phyloP scores from a whole-genome alignment of 2,888 invertebrate species.

The Caenorhabditis becei region DNA sequence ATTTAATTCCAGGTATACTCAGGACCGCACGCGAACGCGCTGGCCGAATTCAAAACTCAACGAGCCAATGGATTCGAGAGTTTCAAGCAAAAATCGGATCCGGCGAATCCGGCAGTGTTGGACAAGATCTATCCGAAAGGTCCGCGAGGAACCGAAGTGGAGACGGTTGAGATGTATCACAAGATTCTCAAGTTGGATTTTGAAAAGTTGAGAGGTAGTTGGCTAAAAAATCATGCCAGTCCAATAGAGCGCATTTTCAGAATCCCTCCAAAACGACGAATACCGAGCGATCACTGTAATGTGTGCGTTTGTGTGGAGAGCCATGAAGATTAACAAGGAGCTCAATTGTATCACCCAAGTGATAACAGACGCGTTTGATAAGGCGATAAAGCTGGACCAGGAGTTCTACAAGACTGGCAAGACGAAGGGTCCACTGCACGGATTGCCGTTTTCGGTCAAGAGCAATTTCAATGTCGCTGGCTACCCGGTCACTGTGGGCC shows the following conservation, averaged over 20 bases:
- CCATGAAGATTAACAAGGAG: conserved; percentile 73
- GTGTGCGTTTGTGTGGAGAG: conserved; percentile 75
- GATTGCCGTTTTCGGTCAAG: conserved; percentile 81
- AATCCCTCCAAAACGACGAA: conserved; percentile 71
- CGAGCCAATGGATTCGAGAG: background rate
- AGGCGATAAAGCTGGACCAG: conserved; percentile 72
- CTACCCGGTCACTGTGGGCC: conserved; percentile 81
- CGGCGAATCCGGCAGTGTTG: background rate
- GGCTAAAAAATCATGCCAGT: background rate
- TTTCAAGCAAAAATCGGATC: background rate
- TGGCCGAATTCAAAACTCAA: background rate
- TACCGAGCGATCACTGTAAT: conserved; percentile 74
- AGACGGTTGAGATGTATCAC: conserved; percentile 1
- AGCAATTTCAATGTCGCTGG: conserved; percentile 78
- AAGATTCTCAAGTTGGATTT: background rate
- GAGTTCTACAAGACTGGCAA: conserved; percentile 40
- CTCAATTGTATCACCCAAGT: conserved; percentile 79
- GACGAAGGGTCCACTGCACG: conserved; percentile 77
- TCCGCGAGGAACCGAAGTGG: background rate
- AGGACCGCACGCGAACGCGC: background rate
- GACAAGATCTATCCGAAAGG: background rate
- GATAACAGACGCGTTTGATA: conserved; percentile 71
- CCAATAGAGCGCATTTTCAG: conserved; percentile 66
- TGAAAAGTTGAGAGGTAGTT: background rate
- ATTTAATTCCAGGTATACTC: too few relatives aligned